Base-by-base conservation (phyloP, 2,888 invertebrate species). In the Epirrita christyi region DNA sequence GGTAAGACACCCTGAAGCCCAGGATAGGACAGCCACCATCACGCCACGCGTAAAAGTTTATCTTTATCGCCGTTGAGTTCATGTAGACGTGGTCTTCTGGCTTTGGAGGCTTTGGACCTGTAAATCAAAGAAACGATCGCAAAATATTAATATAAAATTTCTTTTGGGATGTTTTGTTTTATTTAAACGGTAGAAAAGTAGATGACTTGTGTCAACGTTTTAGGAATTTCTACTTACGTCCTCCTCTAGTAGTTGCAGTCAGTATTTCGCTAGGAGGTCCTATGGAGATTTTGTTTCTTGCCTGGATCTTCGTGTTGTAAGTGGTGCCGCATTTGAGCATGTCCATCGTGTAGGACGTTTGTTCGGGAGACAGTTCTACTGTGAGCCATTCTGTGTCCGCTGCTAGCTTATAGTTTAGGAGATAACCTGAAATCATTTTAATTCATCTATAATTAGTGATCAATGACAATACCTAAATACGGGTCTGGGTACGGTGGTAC, bases 11-110 rank as follows among this genome's bases (percentile, higher is more conserved):
- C 7, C 94, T 93, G 75, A 96, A 96, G 59, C 95, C 95, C 0
- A 94, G 92, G 68, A 97, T 95, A 0, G 96, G 95, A 78, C 97
- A 97, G 38, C 96, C 96, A 0, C 96, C 95, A 70, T 95, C 95
- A 14, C 95, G 94, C 97, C 97, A 97, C 6, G 95, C 94, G 49
- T 95, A 94, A 62, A 97, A 92, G 75, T 96, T 95, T 13, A 97
- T 92, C 48, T 95, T 93, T 13, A 96, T 95, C 0, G 95, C 95
- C 0, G 97, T 96, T 0, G 95, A 94, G 78, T 97, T 97, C 61
- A 95, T 93, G 43, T 94, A 92, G 2, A 97, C 91, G 29, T 97
- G 93, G 65, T 95, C 95, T 61, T 95, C 94, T 34, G 95, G 94
- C 55, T 94, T 93, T 0, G 96, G 96, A 10, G 94, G 88, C 58